Conservation (phyloP, 2,113 vertebrate species). For the Dasypus novemcinctus region DNA sequence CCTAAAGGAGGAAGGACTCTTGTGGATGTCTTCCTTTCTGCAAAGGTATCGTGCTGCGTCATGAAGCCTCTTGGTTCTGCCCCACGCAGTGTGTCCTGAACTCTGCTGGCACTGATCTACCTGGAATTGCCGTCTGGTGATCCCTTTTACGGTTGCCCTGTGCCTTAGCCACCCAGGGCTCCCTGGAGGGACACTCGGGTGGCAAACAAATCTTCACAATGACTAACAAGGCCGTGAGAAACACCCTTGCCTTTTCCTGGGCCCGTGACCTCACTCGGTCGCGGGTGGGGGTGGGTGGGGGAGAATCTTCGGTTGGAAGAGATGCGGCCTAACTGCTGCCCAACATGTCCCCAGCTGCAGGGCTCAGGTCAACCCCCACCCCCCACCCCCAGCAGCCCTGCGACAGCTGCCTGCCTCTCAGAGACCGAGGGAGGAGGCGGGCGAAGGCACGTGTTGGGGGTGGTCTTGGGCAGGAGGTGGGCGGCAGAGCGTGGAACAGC, state of each 20-base stretch:
- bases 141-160: neutral
- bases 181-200: neutral
- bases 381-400: neutral
- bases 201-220: neutral
- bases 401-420: neutral
- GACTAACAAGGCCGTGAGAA: neutral
- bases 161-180: neutral
- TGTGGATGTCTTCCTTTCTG: neutral
- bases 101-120: accelerated
- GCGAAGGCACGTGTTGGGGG: neutral
- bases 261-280: neutral
- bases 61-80: neutral
- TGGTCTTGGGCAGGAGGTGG: neutral
- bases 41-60: neutral
- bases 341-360: neutral
- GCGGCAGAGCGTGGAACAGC: neutral
- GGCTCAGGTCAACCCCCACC: neutral
- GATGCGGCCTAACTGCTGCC: neutral
- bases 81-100: neutral
- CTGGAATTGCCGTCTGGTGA: neutral
- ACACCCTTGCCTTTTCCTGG: neutral
- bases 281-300: accelerated
- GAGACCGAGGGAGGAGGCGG: accelerated
- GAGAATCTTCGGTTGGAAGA: neutral
- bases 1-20: neutral